Evolutionary conservation across 2,113 vertebrate species (phyloP).

Genomic region (Catharus minimus): DNA sequence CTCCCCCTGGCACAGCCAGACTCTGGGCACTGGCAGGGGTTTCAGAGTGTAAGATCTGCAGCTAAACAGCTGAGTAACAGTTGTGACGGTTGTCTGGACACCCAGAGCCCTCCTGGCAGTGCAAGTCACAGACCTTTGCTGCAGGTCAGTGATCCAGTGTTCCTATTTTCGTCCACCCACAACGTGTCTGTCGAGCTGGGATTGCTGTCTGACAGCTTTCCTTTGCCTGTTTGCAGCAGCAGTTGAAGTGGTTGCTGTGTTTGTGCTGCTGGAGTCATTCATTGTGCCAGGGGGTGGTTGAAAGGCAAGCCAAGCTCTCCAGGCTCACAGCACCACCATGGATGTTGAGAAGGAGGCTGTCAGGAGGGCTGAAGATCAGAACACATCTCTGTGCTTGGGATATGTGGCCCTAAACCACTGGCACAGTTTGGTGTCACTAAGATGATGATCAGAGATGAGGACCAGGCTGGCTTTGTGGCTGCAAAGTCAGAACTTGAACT

Average conservation of each 20-base stretch:
- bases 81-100: slow-evolving; percentile 47
- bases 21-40: slow-evolving; percentile 5
- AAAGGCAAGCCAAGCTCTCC: background rate
- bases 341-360: background rate
- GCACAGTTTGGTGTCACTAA: rapidly evolving
- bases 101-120: slow-evolving; percentile 23
- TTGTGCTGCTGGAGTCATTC: background rate
- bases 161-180: slow-evolving; percentile 52
- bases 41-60: slow-evolving; percentile 14
- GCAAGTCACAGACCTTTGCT: slow-evolving; percentile 52
- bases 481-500: background rate
- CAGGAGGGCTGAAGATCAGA: background rate
- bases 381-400: rapidly evolving
- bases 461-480: background rate
- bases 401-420: background rate
- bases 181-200: background rate
- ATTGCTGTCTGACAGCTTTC: slow-evolving; percentile 27
- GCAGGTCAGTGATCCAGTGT: slow-evolving; percentile 47
- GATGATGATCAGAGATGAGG: background rate
- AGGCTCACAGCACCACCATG: background rate
- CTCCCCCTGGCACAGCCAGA: background rate
- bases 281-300: background rate
- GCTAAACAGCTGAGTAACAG: slow-evolving; percentile 60
- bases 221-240: slow-evolving; percentile 1
- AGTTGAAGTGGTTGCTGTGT: background rate